Conservation (phyloP, 2,113 vertebrate genomes). For the Puma concolor region DNA sequence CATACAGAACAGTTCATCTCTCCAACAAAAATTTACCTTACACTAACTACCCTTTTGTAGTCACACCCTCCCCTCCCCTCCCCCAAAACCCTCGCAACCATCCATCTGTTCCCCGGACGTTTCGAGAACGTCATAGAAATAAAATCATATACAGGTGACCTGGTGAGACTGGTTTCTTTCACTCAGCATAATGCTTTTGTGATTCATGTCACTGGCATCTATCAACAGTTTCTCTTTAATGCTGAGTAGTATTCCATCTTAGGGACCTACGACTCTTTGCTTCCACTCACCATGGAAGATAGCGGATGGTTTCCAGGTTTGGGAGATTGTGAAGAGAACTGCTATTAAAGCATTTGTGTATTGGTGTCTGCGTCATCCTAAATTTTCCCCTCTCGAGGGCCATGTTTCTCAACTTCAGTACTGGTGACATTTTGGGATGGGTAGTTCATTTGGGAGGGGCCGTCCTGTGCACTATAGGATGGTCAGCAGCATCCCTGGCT, state of each 20-base stretch:
- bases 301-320: neutral
- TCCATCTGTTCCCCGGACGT: neutral
- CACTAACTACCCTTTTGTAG: neutral
- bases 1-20: neutral
- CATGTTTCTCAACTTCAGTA: neutral
- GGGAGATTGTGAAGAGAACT: neutral
- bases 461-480: neutral
- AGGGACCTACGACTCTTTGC: neutral
- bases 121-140: neutral
- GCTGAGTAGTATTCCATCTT: neutral
- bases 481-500: neutral
- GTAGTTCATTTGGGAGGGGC: neutral
- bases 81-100: neutral
- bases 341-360: neutral
- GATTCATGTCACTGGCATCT: neutral
- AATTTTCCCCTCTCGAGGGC: neutral
- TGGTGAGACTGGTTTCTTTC: neutral
- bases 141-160: neutral
- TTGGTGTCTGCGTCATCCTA: neutral
- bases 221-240: neutral
- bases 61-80: neutral
- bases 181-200: neutral
- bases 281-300: neutral
- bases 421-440: neutral
- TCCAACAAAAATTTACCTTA: neutral